Evolutionary conservation across 2,113 vertebrate species (phyloP).

Genomic region (Haplochromis vanheusdeni): DNA sequence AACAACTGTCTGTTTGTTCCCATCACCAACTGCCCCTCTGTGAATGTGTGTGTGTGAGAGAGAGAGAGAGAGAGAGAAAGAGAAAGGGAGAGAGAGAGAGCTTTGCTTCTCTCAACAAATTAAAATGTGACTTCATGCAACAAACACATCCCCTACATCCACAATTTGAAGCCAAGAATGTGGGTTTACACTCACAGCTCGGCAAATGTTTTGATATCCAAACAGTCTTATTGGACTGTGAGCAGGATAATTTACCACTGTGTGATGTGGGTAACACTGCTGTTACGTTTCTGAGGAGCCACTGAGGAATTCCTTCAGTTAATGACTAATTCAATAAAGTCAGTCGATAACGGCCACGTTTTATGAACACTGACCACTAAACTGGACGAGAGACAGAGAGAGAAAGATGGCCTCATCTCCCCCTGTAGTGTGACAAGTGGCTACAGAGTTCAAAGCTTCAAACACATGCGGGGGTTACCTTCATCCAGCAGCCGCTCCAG

Average conservation of each 20-base stretch:
- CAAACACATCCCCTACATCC: neutral
- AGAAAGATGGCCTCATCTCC: neutral
- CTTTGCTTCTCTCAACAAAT: neutral
- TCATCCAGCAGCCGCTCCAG: constrained; percentile 95
- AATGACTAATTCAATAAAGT: neutral
- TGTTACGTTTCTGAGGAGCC: constrained; percentile 10
- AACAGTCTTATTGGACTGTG: neutral
- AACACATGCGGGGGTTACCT: constrained; percentile 66
- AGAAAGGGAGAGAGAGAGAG: neutral
- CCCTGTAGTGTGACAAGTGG: neutral
- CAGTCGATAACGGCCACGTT: neutral
- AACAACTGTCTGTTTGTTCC: constrained; percentile 72
- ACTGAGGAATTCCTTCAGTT: neutral
- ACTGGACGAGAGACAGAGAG: neutral
- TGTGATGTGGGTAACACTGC: neutral
- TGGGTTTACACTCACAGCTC: neutral
- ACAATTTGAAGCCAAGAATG: neutral
- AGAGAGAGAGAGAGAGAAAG: neutral
- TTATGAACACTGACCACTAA: neutral
- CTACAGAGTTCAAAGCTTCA: neutral
- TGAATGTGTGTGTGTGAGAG: constrained; percentile 13
- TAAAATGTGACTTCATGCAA: neutral
- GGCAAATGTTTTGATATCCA: neutral
- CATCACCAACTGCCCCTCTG: constrained; percentile 45
- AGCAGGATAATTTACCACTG: neutral